Percentiles rank a stretch among this genome's conserved stretches.
Conservation (phyloP, 2,797 vertebrate species). For the Limosa lapponica region DNA sequence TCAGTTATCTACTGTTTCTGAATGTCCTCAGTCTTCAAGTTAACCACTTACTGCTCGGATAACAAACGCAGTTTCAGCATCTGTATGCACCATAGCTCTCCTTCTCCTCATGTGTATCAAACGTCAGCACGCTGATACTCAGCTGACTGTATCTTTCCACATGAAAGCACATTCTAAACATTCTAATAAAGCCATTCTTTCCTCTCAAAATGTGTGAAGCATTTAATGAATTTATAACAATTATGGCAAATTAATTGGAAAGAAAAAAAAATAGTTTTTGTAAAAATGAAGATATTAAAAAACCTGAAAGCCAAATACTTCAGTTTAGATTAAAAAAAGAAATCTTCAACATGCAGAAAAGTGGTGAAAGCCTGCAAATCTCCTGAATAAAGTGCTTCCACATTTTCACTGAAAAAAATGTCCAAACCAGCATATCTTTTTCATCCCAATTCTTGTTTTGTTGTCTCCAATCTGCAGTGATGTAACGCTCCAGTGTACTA, state of each 20-base stretch:
- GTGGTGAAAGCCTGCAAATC: background rate
- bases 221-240: background rate
- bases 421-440: background rate
- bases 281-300: background rate
- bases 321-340: background rate
- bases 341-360: background rate
- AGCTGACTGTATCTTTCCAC: background rate
- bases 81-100: background rate
- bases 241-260: background rate
- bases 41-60: conserved; percentile 1
- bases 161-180: background rate
- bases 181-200: background rate
- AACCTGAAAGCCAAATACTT: background rate
- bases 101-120: background rate
- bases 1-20: conserved; percentile 40
- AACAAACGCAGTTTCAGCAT: background rate
- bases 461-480: background rate
- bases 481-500: conserved; percentile 9
- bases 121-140: background rate
- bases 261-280: background rate
- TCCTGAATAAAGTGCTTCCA: background rate
- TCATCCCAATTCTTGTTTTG: background rate
- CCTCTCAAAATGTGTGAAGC: background rate
- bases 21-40: conserved; percentile 30
- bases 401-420: background rate